A percentile compares a stretch with the other conserved stretches of the same genome.
Evolutionary conservation across 1,140 invertebrate species (phyloP).

Genomic region (Gonatopus flavifemur): DNA sequence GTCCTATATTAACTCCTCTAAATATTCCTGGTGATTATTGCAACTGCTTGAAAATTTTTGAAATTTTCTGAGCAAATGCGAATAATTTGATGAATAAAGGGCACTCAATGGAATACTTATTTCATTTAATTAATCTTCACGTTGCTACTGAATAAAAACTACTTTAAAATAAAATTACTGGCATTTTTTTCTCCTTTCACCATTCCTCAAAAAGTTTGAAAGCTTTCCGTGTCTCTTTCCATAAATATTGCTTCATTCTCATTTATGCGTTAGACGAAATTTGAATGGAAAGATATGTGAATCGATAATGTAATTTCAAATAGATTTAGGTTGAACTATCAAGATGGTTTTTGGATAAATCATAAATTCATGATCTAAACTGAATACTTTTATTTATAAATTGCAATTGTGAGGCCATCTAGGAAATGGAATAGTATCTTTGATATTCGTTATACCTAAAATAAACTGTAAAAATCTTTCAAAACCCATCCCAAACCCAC

Average conservation of each 20-base stretch:
- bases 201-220: background rate
- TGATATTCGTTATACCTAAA: conserved; percentile 82
- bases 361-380: background rate
- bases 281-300: background rate
- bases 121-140: conserved; percentile 29
- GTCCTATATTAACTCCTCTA: conserved; percentile 36
- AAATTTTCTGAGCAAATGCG: conserved; percentile 24
- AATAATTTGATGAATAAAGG: conserved; percentile 30
- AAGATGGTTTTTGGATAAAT: background rate
- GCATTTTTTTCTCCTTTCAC: conserved; percentile 10
- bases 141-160: conserved; percentile 33
- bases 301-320: background rate
- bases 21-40: conserved; percentile 24
- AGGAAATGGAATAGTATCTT: conserved; percentile 93
- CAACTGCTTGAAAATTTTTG: conserved; percentile 10
- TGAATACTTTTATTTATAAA: conserved; percentile 62
- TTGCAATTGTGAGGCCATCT: conserved; percentile 87
- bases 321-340: background rate
- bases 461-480: conserved; percentile 87
- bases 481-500: conserved; percentile 94
- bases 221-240: too few relatives aligned
- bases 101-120: conserved; percentile 22
- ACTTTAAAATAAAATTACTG: conserved; percentile 22
- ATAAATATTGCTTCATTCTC: too few relatives aligned
- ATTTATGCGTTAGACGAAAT: background rate